Evolutionary conservation across 2,888 invertebrate species (phyloP).

Genomic region (Melinaea marsaeus): DNA sequence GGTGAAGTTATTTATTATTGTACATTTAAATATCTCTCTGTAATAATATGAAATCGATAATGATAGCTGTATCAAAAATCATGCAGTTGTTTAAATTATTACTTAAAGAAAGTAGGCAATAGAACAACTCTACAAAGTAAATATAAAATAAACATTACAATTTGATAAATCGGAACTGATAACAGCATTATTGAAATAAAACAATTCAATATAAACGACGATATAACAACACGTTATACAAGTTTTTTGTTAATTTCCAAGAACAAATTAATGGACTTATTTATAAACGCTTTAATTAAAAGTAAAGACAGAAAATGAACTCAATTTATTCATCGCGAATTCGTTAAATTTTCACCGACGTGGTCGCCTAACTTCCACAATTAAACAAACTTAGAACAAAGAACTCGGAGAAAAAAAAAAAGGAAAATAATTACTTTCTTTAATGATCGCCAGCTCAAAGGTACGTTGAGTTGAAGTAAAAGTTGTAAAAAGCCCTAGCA

Average conservation of each 20-base stretch:
- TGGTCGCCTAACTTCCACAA: slow-evolving; percentile 56
- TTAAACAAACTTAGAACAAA: slow-evolving; percentile 65
- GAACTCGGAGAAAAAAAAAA: slow-evolving; percentile 48
- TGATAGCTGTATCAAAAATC: no score
- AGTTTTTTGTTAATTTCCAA: not conserved
- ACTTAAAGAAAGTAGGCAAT: no score
- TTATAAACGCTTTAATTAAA: slow-evolving; percentile 22
- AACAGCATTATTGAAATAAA: no score
- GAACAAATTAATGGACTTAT: slow-evolving; percentile 9
- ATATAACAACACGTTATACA: not conserved
- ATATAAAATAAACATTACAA: no score
- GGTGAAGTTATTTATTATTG: no score
- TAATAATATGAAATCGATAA: no score
- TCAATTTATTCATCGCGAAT: slow-evolving; percentile 27
- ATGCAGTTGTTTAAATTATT: no score
- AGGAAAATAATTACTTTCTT: slow-evolving; percentile 64
- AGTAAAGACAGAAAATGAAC: slow-evolving; percentile 11
- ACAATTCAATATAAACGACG: not conserved
- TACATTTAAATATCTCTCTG: no score
- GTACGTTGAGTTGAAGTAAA: slow-evolving; percentile 22
- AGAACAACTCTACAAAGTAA: no score
- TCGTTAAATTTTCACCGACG: slow-evolving; percentile 26
- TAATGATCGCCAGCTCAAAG: slow-evolving; percentile 52
- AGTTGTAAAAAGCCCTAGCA: slow-evolving; percentile 18
- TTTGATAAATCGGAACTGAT: no score